Conservation (phyloP, 2,797 vertebrate species). For the Merluccius polli region DNA sequence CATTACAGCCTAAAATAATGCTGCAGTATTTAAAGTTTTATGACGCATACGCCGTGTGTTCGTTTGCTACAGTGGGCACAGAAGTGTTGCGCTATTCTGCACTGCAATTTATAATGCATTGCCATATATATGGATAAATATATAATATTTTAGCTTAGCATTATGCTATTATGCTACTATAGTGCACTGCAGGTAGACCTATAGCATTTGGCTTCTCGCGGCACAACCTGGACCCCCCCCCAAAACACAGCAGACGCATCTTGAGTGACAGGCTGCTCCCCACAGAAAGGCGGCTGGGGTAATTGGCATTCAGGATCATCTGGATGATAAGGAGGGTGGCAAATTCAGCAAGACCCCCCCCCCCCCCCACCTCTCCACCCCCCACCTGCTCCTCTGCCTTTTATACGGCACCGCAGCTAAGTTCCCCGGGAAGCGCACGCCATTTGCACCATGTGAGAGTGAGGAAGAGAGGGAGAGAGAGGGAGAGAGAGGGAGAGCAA, state of each 20-base stretch:
- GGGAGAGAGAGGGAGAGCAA: not conserved
- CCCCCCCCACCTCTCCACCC: too few relatives aligned
- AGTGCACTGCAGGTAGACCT: constrained; percentile 42
- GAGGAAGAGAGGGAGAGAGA: too few relatives aligned
- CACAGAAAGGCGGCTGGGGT: constrained; percentile 60
- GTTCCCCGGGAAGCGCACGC: constrained; percentile 54
- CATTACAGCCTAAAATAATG: too few relatives aligned
- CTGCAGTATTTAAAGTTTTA: too few relatives aligned
- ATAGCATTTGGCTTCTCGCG: constrained; percentile 34
- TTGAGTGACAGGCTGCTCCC: constrained; percentile 74
- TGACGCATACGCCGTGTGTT: too few relatives aligned
- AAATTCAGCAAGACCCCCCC: too few relatives aligned
- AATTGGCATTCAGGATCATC: constrained; percentile 79
- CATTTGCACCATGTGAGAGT: not conserved
- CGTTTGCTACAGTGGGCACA: too few relatives aligned
- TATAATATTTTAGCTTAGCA: too few relatives aligned
- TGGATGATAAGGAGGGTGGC: constrained; percentile 67
- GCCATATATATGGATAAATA: too few relatives aligned
- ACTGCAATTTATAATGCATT: too few relatives aligned
- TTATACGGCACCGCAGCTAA: constrained; percentile 54
- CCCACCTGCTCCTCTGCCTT: constrained; percentile 50
- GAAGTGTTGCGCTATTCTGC: too few relatives aligned
- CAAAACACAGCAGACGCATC: constrained; percentile 47
- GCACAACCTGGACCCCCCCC: constrained; percentile 34
- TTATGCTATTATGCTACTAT: constrained; percentile 18